These are phyloP conservation scores for Pseudois nayaur DNA, from an alignment of 2,113 vertebrate genomes.

Conservation along the genomic window DNA sequence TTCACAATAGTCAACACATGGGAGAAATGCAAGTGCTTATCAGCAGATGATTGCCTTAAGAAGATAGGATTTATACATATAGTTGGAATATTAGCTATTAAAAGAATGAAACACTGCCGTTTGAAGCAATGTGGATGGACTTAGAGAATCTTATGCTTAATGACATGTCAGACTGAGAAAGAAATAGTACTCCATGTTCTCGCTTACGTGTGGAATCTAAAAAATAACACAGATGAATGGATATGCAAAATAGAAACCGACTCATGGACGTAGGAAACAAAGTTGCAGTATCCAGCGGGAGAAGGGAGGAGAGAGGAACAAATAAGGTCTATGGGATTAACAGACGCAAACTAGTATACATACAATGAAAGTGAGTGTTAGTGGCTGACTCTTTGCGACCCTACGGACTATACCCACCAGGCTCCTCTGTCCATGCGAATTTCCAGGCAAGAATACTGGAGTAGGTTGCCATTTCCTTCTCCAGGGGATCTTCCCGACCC, in stretches of 20 bases:
- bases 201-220: accelerated
- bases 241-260: background rate
- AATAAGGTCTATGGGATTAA: background rate
- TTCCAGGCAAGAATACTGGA: background rate
- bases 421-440: background rate
- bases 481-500: background rate
- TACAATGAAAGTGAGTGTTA: background rate
- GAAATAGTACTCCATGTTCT: background rate
- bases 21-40: background rate
- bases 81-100: background rate
- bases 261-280: background rate
- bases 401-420: accelerated
- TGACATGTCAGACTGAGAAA: background rate
- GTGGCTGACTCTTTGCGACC: background rate
- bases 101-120: background rate
- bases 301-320: background rate
- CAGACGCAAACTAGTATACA: background rate
- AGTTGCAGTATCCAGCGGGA: background rate
- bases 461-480: background rate
- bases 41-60: background rate
- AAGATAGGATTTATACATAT: background rate
- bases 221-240: background rate
- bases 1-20: background rate
- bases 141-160: background rate
- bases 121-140: background rate